Percentiles rank a stretch among this genome's conserved stretches.
These are phyloP conservation scores for Meandrina meandrites DNA, from an alignment of 92 coral and sea anemone genomes.

Conservation along the genomic window DNA sequence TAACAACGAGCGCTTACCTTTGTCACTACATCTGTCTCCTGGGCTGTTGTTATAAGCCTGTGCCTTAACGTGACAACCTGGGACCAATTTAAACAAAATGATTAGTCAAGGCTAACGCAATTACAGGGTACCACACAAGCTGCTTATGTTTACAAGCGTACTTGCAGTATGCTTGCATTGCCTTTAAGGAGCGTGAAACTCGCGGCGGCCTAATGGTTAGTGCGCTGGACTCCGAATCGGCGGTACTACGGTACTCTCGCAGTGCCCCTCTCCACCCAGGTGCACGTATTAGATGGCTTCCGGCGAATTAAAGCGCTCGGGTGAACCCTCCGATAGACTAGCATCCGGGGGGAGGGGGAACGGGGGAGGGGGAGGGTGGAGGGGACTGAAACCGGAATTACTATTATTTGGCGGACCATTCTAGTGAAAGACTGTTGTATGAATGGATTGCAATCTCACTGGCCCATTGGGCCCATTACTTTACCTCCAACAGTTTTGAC, in stretches of 20 bases:
- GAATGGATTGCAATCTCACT: not conserved
- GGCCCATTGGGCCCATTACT: not conserved
- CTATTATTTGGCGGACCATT: not conserved
- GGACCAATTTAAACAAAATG: not conserved
- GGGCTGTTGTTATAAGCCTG: conserved; percentile 87
- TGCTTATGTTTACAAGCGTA: not conserved
- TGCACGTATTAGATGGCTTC: too few relatives aligned
- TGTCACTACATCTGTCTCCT: conserved; percentile 89
- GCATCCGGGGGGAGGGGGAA: not conserved
- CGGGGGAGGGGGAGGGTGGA: too few relatives aligned
- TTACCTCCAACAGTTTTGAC: conserved; percentile 90
- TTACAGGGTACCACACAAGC: not conserved
- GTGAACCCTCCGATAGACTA: not conserved
- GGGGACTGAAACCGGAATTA: too few relatives aligned
- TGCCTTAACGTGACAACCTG: conserved; percentile 94
- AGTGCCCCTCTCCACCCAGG: too few relatives aligned
- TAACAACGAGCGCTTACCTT: conserved; percentile 60
- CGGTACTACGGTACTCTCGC: too few relatives aligned
- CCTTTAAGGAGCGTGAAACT: not conserved
- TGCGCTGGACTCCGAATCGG: too few relatives aligned
- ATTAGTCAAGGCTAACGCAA: not conserved
- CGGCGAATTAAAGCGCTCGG: too few relatives aligned
- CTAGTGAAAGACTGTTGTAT: not conserved
- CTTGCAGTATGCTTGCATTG: not conserved
- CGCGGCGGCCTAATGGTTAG: too few relatives aligned